A percentile compares a stretch with the other conserved stretches of the same genome.
These are phyloP conservation scores for Plectropomus leopardus DNA, from an alignment of 2,113 vertebrate species.

Conservation along the genomic window DNA sequence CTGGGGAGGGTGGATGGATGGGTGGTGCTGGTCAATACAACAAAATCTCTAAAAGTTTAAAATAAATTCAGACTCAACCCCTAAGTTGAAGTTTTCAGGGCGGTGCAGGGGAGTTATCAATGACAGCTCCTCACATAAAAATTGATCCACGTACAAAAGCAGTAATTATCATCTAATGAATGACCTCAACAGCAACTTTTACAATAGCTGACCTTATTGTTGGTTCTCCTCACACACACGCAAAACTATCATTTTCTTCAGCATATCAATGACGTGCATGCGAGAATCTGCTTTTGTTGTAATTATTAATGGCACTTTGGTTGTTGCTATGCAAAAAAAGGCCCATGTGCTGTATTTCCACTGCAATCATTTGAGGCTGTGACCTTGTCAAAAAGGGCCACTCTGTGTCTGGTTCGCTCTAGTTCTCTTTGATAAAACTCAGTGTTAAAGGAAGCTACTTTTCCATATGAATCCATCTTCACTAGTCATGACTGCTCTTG, in stretches of 20 bases:
- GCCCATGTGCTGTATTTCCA: constrained; percentile 64
- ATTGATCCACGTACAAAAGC: constrained; percentile 9
- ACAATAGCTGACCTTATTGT: constrained; percentile 34
- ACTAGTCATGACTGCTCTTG: constrained; percentile 16
- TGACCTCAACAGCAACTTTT: constrained; percentile 44
- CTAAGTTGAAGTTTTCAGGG: background rate
- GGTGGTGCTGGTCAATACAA: constrained; percentile 7
- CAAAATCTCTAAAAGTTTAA: constrained; percentile 20
- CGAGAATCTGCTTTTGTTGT: constrained; percentile 7
- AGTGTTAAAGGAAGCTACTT: constrained; percentile 46
- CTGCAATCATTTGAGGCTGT: constrained; percentile 70
- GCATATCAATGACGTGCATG: background rate
- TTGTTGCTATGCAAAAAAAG: constrained; percentile 82
- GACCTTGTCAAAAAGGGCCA: constrained; percentile 76
- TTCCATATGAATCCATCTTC: background rate
- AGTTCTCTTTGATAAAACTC: constrained; percentile 42
- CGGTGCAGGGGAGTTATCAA: constrained; percentile 6
- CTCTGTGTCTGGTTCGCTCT: constrained; percentile 28
- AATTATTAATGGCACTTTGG: constrained; percentile 48
- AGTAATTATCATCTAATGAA: constrained; percentile 6
- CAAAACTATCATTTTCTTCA: background rate
- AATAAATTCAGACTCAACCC: background rate
- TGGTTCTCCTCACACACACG: background rate
- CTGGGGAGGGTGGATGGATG: constrained; percentile 1
- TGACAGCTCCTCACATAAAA: background rate